These are phyloP conservation scores for Vulpes vulpes DNA, from an alignment of 2,113 vertebrate species.

Conservation along the genomic window DNA sequence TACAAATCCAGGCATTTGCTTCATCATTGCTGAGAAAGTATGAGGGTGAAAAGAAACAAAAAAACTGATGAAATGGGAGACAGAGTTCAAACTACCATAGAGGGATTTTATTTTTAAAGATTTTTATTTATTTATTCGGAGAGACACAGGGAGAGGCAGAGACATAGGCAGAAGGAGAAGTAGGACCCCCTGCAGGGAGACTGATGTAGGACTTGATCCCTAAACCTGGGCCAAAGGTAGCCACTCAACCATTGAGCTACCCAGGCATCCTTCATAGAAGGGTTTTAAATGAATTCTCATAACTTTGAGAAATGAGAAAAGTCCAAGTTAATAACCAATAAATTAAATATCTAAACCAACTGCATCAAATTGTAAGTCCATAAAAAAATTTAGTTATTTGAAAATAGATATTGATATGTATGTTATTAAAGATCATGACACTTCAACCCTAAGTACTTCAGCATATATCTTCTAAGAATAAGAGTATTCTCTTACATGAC, in stretches of 20 bases:
- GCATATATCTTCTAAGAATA: neutral
- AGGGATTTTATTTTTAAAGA: neutral
- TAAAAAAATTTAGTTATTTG: constrained; percentile 5
- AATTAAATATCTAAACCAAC: neutral
- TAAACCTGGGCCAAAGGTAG: too few relatives aligned
- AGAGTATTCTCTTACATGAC: neutral
- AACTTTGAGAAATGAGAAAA: constrained; percentile 36
- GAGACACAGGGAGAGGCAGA: too few relatives aligned
- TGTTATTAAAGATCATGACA: neutral
- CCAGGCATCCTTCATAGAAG: neutral
- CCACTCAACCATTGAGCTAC: too few relatives aligned
- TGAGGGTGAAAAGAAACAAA: constrained; percentile 17
- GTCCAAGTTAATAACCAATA: neutral
- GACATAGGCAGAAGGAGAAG: too few relatives aligned
- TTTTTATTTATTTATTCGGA: too few relatives aligned
- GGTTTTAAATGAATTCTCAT: neutral
- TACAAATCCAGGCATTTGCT: neutral
- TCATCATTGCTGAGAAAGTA: neutral
- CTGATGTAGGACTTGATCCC: too few relatives aligned
- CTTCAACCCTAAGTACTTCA: neutral
- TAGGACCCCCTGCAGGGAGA: too few relatives aligned
- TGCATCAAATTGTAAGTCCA: neutral
- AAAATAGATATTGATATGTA: neutral
- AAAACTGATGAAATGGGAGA: neutral
- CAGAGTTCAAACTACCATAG: neutral